phyloP scores from a whole-genome alignment of 2,113 vertebrate species.

The Cheirogaleus medius region DNA sequence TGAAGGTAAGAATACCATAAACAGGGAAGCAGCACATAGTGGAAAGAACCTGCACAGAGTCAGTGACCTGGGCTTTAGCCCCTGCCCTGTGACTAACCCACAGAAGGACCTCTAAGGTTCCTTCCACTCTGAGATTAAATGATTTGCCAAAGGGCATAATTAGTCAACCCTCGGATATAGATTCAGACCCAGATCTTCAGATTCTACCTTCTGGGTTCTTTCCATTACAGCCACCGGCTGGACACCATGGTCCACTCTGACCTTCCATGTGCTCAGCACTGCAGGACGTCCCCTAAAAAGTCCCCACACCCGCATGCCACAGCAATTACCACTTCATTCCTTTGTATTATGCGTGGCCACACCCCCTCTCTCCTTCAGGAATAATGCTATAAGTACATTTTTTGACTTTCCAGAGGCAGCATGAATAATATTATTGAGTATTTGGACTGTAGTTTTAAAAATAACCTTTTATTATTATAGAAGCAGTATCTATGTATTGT shows the following conservation, averaged over 20 bases:
- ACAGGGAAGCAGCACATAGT: background rate
- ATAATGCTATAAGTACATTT: background rate
- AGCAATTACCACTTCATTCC: constrained; percentile 12
- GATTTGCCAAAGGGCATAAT: background rate
- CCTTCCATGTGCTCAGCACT: background rate
- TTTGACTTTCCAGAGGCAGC: background rate
- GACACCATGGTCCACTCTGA: background rate
- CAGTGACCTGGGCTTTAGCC: background rate
- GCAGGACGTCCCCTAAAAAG: background rate
- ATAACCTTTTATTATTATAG: constrained; percentile 19
- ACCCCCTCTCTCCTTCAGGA: background rate
- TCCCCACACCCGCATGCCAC: background rate
- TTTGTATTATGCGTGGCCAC: background rate
- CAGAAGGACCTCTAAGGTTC: background rate
- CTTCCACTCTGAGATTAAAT: constrained; percentile 3
- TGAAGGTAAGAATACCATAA: background rate
- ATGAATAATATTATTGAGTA: constrained; percentile 30
- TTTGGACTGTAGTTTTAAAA: constrained; percentile 44
- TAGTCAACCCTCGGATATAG: background rate
- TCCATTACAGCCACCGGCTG: background rate
- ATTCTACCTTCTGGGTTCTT: constrained; percentile 21
- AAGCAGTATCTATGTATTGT: background rate
- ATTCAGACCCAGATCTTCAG: background rate
- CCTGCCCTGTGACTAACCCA: background rate
- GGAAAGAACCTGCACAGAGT: background rate